These are phyloP conservation scores for Cossypha dichroa DNA, from an alignment of 2,797 vertebrate genomes.

Conservation along the genomic window DNA sequence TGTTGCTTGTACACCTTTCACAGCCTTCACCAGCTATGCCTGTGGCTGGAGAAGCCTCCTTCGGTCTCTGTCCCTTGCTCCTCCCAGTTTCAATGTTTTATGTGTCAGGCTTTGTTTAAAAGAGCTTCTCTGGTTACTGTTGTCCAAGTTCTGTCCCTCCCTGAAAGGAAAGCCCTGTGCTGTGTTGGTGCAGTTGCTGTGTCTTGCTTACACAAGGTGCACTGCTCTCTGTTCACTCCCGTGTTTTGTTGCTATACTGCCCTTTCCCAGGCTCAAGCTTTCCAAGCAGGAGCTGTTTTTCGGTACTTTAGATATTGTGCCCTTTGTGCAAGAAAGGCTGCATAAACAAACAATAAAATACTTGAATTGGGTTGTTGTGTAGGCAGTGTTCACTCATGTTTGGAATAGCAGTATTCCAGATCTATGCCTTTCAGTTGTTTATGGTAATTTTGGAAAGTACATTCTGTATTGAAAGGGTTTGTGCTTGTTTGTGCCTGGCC, in stretches of 20 bases:
- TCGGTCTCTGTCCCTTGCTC: neutral
- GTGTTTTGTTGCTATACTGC: neutral
- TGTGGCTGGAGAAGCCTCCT: neutral
- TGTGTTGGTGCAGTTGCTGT: neutral
- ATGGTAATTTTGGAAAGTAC: neutral
- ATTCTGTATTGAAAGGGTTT: neutral
- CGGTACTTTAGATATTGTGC: neutral
- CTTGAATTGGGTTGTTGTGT: neutral
- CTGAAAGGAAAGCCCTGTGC: neutral
- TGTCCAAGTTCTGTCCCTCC: neutral
- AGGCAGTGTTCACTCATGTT: neutral
- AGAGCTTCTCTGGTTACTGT: neutral
- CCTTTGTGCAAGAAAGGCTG: neutral
- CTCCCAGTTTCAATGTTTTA: neutral
- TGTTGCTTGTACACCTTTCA: neutral
- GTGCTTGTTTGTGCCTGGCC: neutral
- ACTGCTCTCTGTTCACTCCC: accelerated
- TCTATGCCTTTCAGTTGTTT: neutral
- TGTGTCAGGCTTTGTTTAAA: neutral
- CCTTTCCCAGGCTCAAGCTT: neutral
- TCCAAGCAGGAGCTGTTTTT: neutral
- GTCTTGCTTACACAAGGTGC: accelerated
- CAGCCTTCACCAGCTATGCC: neutral
- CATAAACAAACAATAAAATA: neutral
- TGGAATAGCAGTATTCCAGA: neutral